Evolutionary conservation across 2,888 invertebrate genomes (phyloP).

Genomic region (Drosophila demipolita): DNA sequence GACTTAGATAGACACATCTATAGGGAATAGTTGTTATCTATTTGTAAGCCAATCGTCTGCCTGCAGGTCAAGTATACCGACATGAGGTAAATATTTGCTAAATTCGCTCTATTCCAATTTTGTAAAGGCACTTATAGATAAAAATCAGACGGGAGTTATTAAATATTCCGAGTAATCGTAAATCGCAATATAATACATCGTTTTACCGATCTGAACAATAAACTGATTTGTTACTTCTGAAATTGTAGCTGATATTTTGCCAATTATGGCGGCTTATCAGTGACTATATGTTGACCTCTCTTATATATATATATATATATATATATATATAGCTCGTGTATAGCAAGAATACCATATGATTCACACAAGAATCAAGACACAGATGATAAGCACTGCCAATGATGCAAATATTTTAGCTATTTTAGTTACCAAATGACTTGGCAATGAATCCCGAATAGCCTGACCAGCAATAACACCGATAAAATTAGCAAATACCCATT

Average conservation of each 20-base stretch:
- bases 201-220: background rate
- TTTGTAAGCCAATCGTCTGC: slow-evolving; percentile 26
- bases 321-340: background rate
- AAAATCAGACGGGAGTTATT: slow-evolving; percentile 22
- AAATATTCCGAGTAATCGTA: background rate
- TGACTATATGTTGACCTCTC: background rate
- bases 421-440: slow-evolving; percentile 11
- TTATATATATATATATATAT: background rate
- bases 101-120: slow-evolving; percentile 3
- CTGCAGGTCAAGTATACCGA: slow-evolving; percentile 21
- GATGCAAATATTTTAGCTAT: slow-evolving; percentile 6
- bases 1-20: background rate
- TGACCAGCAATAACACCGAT: slow-evolving; percentile 2
- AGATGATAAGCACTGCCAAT: no score
- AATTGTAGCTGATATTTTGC: background rate
- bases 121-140: slow-evolving; percentile 12
- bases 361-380: slow-evolving; percentile 41
- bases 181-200: background rate
- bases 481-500: background rate
- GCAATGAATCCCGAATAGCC: slow-evolving; percentile 44
- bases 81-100: slow-evolving; percentile 1
- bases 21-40: slow-evolving; percentile 33
- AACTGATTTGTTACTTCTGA: background rate
- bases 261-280: background rate
- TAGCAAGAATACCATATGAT: slow-evolving; percentile 25